These are phyloP conservation scores for Xestia c-nigrum DNA, from an alignment of 2,888 invertebrate species.

Conservation along the genomic window DNA sequence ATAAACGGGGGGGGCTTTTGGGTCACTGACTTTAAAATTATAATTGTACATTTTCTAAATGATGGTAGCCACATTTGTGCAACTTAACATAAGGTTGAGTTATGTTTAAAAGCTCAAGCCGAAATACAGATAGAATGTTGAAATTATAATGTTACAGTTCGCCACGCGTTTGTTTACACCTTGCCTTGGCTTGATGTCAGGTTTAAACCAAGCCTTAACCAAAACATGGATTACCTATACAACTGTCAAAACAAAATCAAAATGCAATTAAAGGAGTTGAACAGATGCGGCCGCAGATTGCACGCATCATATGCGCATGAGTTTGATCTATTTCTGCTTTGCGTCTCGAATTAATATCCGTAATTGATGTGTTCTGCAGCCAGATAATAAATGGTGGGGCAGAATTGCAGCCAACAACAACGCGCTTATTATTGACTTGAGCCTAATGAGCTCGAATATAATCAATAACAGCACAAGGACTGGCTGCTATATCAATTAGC, in stretches of 20 bases:
- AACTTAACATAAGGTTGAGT: neutral
- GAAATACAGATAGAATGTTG: neutral
- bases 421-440: conserved; percentile 59
- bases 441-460: conserved; percentile 61
- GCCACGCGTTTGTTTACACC: neutral
- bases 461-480: conserved; percentile 61
- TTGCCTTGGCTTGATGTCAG: conserved; percentile 11
- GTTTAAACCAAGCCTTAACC: neutral
- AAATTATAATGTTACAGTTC: neutral
- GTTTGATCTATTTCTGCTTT: conserved; percentile 75
- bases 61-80: neutral
- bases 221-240: conserved; percentile 6
- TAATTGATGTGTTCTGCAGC: conserved; percentile 69
- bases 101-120: neutral
- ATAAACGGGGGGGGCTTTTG: neutral
- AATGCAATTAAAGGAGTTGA: conserved; percentile 58
- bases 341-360: conserved; percentile 67
- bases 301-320: conserved; percentile 61
- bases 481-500: conserved; percentile 32
- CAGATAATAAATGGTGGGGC: conserved; percentile 58
- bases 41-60: neutral
- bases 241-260: conserved; percentile 48
- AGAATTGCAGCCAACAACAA: conserved; percentile 56
- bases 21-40: neutral
- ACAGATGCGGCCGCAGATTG: conserved; percentile 54